Percentiles rank a stretch among this genome's conserved stretches.
phyloP scores from a whole-genome alignment of 2,113 vertebrate species.

The Nannobrachium achirus region DNA sequence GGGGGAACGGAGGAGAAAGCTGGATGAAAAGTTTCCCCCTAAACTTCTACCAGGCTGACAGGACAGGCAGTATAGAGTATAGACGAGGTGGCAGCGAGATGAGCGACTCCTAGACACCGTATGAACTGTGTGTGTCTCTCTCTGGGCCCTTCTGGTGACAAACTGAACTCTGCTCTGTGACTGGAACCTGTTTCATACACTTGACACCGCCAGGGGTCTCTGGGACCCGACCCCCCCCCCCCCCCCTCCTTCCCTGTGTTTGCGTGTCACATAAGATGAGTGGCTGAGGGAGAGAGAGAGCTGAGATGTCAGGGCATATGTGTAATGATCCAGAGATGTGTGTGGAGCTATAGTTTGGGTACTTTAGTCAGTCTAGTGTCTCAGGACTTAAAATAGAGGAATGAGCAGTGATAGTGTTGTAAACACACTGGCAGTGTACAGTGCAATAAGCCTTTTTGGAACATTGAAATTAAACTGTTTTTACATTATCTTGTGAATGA shows the following conservation, averaged over 20 bases:
- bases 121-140: neutral
- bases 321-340: constrained; percentile 63
- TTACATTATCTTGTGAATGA: too few species aligned
- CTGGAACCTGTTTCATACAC: constrained; percentile 69
- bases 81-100: neutral
- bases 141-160: constrained; percentile 60
- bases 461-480: too few species aligned
- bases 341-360: constrained; percentile 46
- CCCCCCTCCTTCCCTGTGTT: constrained; percentile 51
- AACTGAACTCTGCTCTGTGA: constrained; percentile 74
- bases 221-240: constrained; percentile 43
- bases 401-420: too few species aligned
- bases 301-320: constrained; percentile 62
- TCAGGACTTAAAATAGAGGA: constrained; percentile 51
- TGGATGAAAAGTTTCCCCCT: constrained; percentile 5
- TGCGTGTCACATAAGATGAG: constrained; percentile 35
- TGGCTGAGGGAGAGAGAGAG: constrained; percentile 47
- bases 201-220: constrained; percentile 63
- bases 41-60: too few species aligned
- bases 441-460: too few species aligned
- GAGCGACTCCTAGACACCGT: constrained; percentile 42
- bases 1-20: neutral
- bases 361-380: constrained; percentile 34
- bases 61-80: too few species aligned
- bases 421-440: too few species aligned